Conservation (phyloP, 2,113 vertebrate species). For the Cyprinodon variegatus region DNA sequence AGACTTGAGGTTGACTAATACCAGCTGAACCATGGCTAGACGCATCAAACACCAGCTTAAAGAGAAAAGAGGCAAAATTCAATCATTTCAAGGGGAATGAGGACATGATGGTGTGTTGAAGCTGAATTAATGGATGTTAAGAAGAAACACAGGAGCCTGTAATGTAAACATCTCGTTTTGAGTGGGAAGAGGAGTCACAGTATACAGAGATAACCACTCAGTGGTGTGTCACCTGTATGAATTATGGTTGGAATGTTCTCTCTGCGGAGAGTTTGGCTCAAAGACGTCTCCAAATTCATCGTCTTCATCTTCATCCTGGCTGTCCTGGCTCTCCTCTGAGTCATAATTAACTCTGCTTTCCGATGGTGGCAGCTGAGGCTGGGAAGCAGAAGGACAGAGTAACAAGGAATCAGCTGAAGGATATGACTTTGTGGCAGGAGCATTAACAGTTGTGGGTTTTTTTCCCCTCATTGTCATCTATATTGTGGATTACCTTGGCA, state of each 20-base stretch:
- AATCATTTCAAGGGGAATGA: constrained; percentile 1
- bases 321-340: constrained; percentile 93
- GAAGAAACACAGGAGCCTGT: constrained; percentile 11
- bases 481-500: constrained; percentile 86
- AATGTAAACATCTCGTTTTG: background rate
- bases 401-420: background rate
- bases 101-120: background rate
- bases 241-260: constrained; percentile 94
- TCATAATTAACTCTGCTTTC: constrained; percentile 89
- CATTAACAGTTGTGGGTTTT: background rate
- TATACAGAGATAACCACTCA: background rate
- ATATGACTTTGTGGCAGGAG: background rate
- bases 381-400: constrained; percentile 44
- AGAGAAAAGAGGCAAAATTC: constrained; percentile 9
- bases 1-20: constrained; percentile 91
- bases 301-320: constrained; percentile 84
- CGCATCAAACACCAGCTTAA: constrained; percentile 98
- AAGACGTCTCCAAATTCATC: constrained; percentile 78
- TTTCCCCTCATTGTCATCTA: background rate
- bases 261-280: constrained; percentile 80
- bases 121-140: background rate
- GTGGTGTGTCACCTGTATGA: constrained; percentile 88
- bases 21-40: constrained; percentile 94
- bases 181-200: constrained; percentile 9
- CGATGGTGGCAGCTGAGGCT: constrained; percentile 87